phyloP scores from a whole-genome alignment of 2,888 invertebrate species.

The Leptinotarsa peninsularis region DNA sequence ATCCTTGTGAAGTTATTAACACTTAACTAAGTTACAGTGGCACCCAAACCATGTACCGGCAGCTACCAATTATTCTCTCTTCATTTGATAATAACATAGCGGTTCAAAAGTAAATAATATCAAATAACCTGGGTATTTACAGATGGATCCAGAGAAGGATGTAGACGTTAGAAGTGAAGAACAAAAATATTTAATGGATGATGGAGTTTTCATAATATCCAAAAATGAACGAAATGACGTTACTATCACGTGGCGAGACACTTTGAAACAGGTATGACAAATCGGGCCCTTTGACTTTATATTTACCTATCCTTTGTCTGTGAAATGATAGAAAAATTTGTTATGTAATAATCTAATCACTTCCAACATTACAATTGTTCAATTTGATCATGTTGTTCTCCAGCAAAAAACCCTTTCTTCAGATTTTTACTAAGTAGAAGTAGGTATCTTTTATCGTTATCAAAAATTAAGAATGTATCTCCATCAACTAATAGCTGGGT shows the following conservation, averaged over 20 bases:
- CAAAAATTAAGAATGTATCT: no score
- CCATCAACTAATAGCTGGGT: no score
- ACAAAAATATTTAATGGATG: constrained; percentile 29
- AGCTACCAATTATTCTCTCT: not conserved
- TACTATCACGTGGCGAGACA: constrained; percentile 47
- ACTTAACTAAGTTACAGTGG: constrained; percentile 29
- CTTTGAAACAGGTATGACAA: constrained; percentile 43
- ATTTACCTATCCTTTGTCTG: not conserved
- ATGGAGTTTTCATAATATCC: constrained; percentile 29
- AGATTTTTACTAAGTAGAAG: no score
- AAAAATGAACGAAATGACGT: constrained; percentile 24
- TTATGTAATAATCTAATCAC: no score
- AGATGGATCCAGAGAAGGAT: constrained; percentile 33
- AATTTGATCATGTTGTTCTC: no score
- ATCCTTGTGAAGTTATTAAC: constrained; percentile 11
- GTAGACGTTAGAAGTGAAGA: constrained; percentile 24
- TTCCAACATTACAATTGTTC: no score
- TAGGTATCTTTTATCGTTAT: no score
- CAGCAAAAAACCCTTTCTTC: no score
- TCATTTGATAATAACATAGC: not conserved
- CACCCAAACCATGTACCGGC: constrained; percentile 21
- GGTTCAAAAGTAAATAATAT: not conserved
- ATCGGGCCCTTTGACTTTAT: not conserved
- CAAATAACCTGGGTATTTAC: constrained; percentile 1
- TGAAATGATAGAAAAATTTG: no score